Conservation (phyloP, 2,797 vertebrate species). For the Betta splendens region DNA sequence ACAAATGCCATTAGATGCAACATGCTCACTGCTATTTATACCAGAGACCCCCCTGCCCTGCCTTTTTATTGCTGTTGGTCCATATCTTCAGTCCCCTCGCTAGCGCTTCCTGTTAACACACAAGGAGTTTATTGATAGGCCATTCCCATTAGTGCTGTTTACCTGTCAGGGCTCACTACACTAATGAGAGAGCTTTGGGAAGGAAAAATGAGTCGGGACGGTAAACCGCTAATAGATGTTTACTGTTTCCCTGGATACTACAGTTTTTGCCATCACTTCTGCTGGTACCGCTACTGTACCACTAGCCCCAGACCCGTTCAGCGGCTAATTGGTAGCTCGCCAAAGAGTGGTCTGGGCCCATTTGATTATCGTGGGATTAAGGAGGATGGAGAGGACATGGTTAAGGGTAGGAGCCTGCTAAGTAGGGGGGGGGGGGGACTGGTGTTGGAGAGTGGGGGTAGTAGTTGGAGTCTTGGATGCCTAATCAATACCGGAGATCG, state of each 20-base stretch:
- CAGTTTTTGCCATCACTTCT: constrained; percentile 57
- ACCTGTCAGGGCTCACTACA: constrained; percentile 89
- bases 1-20: constrained; percentile 40
- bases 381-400: constrained; percentile 53
- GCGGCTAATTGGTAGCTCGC: constrained; percentile 77
- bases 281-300: constrained; percentile 66
- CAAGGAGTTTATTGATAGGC: constrained; percentile 90
- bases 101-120: constrained; percentile 84
- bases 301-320: constrained; percentile 45
- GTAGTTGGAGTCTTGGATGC: constrained; percentile 47
- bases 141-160: constrained; percentile 93
- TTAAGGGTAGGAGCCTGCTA: constrained; percentile 46
- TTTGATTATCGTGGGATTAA: constrained; percentile 77
- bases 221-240: constrained; percentile 93
- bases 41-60: constrained; percentile 63
- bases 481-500: constrained; percentile 74
- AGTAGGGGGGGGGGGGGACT: constrained; percentile 54
- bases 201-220: constrained; percentile 89
- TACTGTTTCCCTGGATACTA: constrained; percentile 82
- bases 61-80: constrained; percentile 49
- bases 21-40: constrained; percentile 79
- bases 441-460: constrained; percentile 51
- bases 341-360: constrained; percentile 68
- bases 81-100: constrained; percentile 62
- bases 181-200: constrained; percentile 93